A percentile compares a stretch with the other conserved stretches of the same genome.
Conservation (phyloP, 2,888 invertebrate genomes). For the Alcis repandata region DNA sequence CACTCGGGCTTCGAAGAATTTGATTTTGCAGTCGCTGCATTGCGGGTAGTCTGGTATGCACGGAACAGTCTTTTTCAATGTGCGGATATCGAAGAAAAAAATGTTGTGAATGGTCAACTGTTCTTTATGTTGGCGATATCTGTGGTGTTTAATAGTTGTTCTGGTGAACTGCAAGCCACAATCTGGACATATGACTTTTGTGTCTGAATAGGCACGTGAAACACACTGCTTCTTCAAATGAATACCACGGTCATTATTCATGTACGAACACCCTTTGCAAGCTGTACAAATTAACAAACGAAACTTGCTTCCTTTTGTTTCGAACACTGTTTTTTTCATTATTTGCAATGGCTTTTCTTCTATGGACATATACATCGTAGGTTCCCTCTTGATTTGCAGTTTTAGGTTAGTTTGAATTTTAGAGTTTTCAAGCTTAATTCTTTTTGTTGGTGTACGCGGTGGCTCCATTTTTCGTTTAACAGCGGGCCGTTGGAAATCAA, state of each 20-base stretch:
- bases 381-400: too few relatives aligned
- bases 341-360: neutral
- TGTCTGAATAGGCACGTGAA: neutral
- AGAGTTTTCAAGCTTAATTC: slow-evolving; percentile 14
- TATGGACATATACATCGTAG: too few relatives aligned
- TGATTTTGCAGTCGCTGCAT: slow-evolving; percentile 56
- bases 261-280: slow-evolving; percentile 17
- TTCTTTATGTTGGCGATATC: slow-evolving; percentile 37
- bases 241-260: neutral
- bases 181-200: neutral
- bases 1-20: slow-evolving; percentile 43
- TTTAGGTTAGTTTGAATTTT: slow-evolving; percentile 13
- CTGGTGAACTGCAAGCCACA: slow-evolving; percentile 53
- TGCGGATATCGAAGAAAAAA: slow-evolving; percentile 48
- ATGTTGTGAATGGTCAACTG: slow-evolving; percentile 52
- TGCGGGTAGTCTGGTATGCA: slow-evolving; percentile 48
- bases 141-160: slow-evolving; percentile 33
- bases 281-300: slow-evolving; percentile 23
- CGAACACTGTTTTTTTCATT: neutral
- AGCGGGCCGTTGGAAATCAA: neutral
- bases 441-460: neutral
- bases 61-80: slow-evolving; percentile 43
- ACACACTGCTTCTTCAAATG: slow-evolving; percentile 14
- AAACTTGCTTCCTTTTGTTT: slow-evolving; percentile 1
- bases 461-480: slow-evolving; percentile 16